Percentiles rank a stretch among this genome's conserved stretches.
phyloP scores from a whole-genome alignment of 2,113 vertebrate species.

The Pollachius pollachius region DNA sequence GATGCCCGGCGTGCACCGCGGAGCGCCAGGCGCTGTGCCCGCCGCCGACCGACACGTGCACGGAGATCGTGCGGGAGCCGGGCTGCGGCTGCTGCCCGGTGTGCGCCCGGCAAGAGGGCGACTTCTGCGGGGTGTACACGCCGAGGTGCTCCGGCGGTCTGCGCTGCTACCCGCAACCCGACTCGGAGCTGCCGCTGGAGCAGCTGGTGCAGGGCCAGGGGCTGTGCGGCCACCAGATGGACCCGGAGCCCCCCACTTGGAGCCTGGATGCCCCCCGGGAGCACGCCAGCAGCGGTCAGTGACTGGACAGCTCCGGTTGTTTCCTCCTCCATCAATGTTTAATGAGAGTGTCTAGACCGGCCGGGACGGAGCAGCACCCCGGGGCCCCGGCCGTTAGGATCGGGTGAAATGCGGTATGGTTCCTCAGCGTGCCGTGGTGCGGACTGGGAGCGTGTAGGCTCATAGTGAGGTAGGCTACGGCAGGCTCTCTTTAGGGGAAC shows the following conservation, averaged over 20 bases:
- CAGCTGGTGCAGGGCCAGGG: conserved; percentile 87
- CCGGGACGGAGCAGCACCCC: background rate
- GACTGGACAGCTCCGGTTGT: conserved; percentile 33
- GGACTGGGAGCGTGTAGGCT: no score
- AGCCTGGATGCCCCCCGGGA: conserved; percentile 71
- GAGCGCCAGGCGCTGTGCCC: conserved; percentile 80
- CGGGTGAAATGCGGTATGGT: no score
- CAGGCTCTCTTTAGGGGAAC: no score
- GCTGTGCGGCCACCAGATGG: conserved; percentile 83
- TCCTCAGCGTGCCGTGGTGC: no score
- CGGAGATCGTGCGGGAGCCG: conserved; percentile 85
- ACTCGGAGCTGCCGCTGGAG: conserved; percentile 87
- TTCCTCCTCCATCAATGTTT: conserved; percentile 45
- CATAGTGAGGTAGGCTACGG: no score
- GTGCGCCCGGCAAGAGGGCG: conserved; percentile 81
- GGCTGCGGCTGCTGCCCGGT: conserved; percentile 89
- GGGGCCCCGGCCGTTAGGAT: no score
- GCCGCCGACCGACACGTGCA: conserved; percentile 71
- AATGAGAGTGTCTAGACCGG: conserved; percentile 60
- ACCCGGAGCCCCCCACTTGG: conserved; percentile 68
- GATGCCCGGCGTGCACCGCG: conserved; percentile 85
- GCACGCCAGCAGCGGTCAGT: conserved; percentile 72
- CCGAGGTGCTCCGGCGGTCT: conserved; percentile 86
- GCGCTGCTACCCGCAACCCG: conserved; percentile 88
- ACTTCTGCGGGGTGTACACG: conserved; percentile 89